Evolutionary conservation across 2,797 vertebrate genomes (phyloP).

Genomic region (Dermochelys coriacea): DNA sequence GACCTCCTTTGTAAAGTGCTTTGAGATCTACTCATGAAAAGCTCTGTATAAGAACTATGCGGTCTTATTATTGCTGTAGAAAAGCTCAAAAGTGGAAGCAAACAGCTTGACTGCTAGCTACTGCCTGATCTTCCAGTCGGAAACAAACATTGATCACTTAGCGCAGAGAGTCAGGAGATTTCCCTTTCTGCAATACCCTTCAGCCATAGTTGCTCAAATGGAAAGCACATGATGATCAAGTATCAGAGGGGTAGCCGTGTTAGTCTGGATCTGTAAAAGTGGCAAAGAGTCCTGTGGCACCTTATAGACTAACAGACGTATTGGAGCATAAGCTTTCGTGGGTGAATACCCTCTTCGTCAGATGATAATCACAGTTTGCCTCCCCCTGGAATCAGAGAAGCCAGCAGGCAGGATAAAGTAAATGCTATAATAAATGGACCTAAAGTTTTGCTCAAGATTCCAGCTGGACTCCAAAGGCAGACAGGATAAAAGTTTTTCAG

Average conservation of each 20-base stretch:
- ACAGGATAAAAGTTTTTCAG: too few relatives aligned
- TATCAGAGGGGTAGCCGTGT: too few relatives aligned
- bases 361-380: background rate
- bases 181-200: background rate
- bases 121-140: background rate
- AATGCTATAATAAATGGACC: background rate
- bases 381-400: background rate
- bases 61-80: background rate
- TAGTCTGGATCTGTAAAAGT: too few relatives aligned
- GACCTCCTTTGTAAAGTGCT: background rate
- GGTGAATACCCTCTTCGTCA: too few relatives aligned
- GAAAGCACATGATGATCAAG: background rate
- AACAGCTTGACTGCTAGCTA: background rate
- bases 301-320: too few relatives aligned
- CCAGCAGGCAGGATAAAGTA: rapidly evolving
- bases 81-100: background rate
- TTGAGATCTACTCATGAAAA: background rate
- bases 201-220: background rate
- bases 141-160: background rate
- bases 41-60: background rate
- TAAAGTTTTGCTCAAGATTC: background rate
- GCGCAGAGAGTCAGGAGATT: background rate
- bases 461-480: background rate
- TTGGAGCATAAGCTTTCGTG: too few relatives aligned
- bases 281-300: too few relatives aligned